Percentiles rank a stretch among this genome's conserved stretches.
Conservation (phyloP, 2,113 vertebrate genomes). For the Axis porcinus region DNA sequence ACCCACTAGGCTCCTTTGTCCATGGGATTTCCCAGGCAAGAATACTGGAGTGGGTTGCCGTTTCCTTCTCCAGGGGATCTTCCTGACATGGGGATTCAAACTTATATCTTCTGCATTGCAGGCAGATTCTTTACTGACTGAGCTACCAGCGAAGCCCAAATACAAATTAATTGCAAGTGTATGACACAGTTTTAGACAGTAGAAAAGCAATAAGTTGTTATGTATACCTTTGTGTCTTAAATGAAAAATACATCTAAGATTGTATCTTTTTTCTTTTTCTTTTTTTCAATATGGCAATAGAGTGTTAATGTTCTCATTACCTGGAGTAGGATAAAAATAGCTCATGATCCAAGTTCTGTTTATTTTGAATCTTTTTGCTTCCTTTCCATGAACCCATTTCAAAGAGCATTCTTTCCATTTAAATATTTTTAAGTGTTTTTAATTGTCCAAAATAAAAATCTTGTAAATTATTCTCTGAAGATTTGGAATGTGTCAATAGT, state of each 20-base stretch:
- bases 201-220: neutral
- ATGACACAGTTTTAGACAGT: neutral
- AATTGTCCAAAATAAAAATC: neutral
- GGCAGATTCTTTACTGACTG: neutral
- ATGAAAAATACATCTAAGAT: neutral
- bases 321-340: neutral
- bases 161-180: neutral
- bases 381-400: neutral
- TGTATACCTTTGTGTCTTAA: neutral
- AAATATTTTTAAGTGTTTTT: neutral
- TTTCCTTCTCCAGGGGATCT: neutral
- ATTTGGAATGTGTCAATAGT: neutral
- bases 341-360: neutral
- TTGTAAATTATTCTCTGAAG: neutral
- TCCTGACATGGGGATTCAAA: neutral
- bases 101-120: neutral
- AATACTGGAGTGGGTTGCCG: neutral
- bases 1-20: neutral
- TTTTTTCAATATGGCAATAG: neutral
- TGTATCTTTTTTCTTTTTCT: neutral
- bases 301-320: neutral
- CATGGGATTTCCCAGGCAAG: neutral
- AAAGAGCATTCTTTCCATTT: neutral
- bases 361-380: neutral
- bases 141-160: neutral